Base-by-base conservation (phyloP, 2,797 vertebrate genomes). In the Borostomias antarcticus region DNA sequence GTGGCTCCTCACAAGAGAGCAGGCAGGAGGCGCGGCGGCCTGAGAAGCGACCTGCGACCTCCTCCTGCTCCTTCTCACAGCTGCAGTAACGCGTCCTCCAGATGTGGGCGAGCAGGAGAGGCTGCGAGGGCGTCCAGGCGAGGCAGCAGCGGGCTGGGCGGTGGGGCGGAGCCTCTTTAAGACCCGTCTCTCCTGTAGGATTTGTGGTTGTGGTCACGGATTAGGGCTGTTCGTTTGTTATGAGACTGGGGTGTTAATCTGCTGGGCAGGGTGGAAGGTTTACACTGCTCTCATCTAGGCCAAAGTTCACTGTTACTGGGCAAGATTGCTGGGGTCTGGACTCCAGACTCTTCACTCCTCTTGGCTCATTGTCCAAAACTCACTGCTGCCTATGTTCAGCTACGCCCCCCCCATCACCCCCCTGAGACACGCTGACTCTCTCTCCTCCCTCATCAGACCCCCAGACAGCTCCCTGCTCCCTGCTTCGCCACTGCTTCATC, bases 51-150 rank as follows among this genome's bases (percentile, higher is more conserved):
- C 82, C 85, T 80, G 81, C 83, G n/a, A n/a, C n/a, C n/a, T n/a
- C n/a, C n/a, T n/a, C n/a, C n/a, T n/a, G n/a, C n/a, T n/a, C n/a
- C n/a, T n/a, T n/a, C n/a, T 69, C 76, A 83, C 92, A 92, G 91
- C 89, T 92, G 91, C 88, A 88, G 76, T 88, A 86, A 91, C 84
- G 82, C 82, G 88, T 91, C 88, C 81, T 87, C 81, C 90, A 92
- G 89, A 92, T 93, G 91, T 89, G 80, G 72, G 76, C 70, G 71
- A 72, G 74, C 74, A 62, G 82, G 76, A 78, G 75, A 68, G 79
- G 60, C 37, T 17, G 62, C 68, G 83, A 51, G 63, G 66, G 51
- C 62, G 75, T 54, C 58, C 65, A 78, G 71, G 77, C 61, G 78
- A 67, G 76, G 54, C 54, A 68, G 17, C 72, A 68, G 76, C 0